Evolutionary conservation across 2,113 vertebrate species (phyloP), one percentile per base, ranked within the genome.

Genomic region (Caretta caretta): DNA sequence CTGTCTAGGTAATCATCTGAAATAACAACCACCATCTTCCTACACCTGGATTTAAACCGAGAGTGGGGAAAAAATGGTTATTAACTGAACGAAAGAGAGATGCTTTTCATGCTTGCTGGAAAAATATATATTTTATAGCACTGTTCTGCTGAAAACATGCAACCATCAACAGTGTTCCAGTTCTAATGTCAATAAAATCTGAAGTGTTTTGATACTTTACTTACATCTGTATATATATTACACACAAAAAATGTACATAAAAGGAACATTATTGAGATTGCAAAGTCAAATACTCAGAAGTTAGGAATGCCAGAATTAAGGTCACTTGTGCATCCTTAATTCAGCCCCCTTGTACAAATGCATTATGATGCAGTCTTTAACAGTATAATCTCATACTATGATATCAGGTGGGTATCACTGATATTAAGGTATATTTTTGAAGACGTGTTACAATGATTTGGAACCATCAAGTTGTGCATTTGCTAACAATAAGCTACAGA

Each of bases 1-100:
- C 99, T 99, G 59, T 99, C 97, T 57, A 99, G 97, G 95, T 99
- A 99, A 81, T 99, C 99, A 69, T 99, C 99, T 13, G 99, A 99
- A 96, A 99, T 98, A 2, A 99, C 98, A 1, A 99, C 99, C 96
- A 99, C 99, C 99, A 99, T 99, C 94, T 98, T 98, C 95, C 99
- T 99, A 94, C 99, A 99, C 97, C 99, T 99, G 88, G 17, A 51
- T 22, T 17, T 50, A 69, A 89, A 46, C 31, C 87, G 16, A 65
- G 29, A 46, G 80, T 91, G 91, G 10, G 11, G 57, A 14, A 10
- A 48, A 62, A 62, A 42, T 8, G 14, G 10, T 38, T 20, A 19
- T n/a, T 7, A 79, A 80, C 31, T 2, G 78, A 83, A 83, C 51
- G 6, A 29, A 92, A 6, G 22, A 69, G 75, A 83, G 46, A 48